Conservation (phyloP, 2,888 invertebrate species). For the Leuctra nigra region DNA sequence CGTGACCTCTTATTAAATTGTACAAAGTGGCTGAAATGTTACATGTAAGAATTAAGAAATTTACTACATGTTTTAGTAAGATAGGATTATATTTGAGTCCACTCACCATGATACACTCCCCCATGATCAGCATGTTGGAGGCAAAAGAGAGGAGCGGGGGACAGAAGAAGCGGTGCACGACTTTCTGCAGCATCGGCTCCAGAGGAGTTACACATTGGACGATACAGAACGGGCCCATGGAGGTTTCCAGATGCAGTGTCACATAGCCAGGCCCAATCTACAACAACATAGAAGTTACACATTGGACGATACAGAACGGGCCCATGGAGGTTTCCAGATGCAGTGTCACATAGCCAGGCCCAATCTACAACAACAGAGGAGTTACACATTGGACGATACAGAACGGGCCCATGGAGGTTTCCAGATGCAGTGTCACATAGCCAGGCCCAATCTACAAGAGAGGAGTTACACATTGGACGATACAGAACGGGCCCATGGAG, state of each 20-base stretch:
- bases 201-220: slow-evolving; percentile 74
- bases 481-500: no score
- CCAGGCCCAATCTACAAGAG: slow-evolving; percentile 60
- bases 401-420: slow-evolving; percentile 51
- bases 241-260: slow-evolving; percentile 53
- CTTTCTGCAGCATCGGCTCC: slow-evolving; percentile 66
- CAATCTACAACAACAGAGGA: slow-evolving; percentile 64
- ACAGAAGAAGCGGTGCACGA: slow-evolving; percentile 71
- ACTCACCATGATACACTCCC: slow-evolving; percentile 63
- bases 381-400: slow-evolving; percentile 70
- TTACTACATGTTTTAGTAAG: no score
- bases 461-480: no score
- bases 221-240: slow-evolving; percentile 55
- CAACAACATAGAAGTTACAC: slow-evolving; percentile 60
- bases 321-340: slow-evolving; percentile 53
- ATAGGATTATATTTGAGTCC: no score
- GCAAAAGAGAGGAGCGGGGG: slow-evolving; percentile 53
- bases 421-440: slow-evolving; percentile 62
- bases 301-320: slow-evolving; percentile 59
- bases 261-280: slow-evolving; percentile 75
- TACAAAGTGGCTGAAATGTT: no score
- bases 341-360: slow-evolving; percentile 72
- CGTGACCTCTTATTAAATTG: no score
- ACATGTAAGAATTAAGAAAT: no score
- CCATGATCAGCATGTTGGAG: slow-evolving; percentile 57